phyloP scores from a whole-genome alignment of 2,888 invertebrate species.

The Eristalinus aeneus region DNA sequence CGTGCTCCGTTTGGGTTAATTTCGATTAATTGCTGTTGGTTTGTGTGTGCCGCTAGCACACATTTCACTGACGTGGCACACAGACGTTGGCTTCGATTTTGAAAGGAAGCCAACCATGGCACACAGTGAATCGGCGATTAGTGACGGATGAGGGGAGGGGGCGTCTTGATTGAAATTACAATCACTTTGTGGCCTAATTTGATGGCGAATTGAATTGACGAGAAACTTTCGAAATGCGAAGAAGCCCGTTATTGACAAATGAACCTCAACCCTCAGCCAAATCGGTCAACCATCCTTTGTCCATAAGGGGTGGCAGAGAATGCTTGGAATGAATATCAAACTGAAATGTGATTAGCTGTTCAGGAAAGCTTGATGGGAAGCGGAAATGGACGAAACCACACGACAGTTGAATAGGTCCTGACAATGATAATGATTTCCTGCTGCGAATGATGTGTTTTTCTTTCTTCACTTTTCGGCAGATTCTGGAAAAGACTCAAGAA shows the following conservation, averaged over 20 bases:
- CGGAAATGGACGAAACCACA: too few relatives aligned
- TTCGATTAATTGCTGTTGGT: constrained; percentile 4
- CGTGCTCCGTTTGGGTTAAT: constrained; percentile 4
- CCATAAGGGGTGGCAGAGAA: too few relatives aligned
- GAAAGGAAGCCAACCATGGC: not conserved
- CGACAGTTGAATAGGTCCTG: too few relatives aligned
- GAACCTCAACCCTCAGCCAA: too few relatives aligned
- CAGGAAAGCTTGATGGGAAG: not conserved
- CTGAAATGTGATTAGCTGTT: not conserved
- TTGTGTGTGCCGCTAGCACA: not conserved
- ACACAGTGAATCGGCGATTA: not conserved
- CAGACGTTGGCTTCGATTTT: not conserved
- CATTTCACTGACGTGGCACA: not conserved
- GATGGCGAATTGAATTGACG: not conserved
- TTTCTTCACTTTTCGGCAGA: too few relatives aligned
- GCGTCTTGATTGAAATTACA: not conserved
- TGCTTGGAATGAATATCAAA: too few relatives aligned
- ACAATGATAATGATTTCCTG: too few relatives aligned
- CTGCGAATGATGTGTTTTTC: too few relatives aligned
- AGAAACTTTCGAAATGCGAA: not conserved
- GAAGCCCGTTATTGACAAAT: not conserved
- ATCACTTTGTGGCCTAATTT: not conserved
- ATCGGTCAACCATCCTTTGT: too few relatives aligned
- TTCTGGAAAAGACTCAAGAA: too few relatives aligned
- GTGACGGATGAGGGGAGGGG: not conserved